Conservation (phyloP, 2,113 vertebrate species). For the Thamnophis sirtalis region DNA sequence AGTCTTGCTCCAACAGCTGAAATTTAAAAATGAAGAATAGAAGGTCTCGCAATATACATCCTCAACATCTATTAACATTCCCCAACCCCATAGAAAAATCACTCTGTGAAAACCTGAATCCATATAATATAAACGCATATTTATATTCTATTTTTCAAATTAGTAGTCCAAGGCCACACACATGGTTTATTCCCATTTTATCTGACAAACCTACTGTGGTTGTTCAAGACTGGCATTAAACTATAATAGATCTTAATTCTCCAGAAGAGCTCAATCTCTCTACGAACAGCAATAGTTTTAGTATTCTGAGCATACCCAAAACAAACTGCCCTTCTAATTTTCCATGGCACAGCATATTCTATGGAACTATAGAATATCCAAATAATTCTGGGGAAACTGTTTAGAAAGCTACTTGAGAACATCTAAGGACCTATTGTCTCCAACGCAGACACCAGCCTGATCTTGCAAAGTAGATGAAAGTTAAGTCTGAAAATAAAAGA, state of each 20-base stretch:
- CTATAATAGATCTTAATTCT: not conserved
- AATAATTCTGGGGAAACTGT: not conserved
- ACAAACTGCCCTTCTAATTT: not conserved
- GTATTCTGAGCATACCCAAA: not conserved
- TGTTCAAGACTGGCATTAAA: not conserved
- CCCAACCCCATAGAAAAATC: no score
- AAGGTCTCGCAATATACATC: not conserved
- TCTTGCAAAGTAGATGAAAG: not conserved
- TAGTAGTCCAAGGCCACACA: not conserved
- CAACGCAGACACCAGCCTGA: not conserved
- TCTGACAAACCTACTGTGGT: not conserved
- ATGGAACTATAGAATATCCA: not conserved
- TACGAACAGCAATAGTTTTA: not conserved
- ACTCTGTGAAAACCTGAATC: not conserved
- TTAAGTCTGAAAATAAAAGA: not conserved
- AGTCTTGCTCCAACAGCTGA: not conserved
- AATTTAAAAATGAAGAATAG: not conserved
- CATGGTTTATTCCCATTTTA: not conserved
- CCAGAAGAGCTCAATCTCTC: not conserved
- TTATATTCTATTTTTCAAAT: not conserved
- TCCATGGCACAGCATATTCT: not conserved
- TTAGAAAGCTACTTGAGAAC: not conserved
- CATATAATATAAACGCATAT: not conserved
- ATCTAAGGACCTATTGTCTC: not conserved
- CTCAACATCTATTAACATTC: not conserved